These are phyloP conservation scores for Pelosia muscerda DNA, from an alignment of 2,888 invertebrate species.

Conservation along the genomic window DNA sequence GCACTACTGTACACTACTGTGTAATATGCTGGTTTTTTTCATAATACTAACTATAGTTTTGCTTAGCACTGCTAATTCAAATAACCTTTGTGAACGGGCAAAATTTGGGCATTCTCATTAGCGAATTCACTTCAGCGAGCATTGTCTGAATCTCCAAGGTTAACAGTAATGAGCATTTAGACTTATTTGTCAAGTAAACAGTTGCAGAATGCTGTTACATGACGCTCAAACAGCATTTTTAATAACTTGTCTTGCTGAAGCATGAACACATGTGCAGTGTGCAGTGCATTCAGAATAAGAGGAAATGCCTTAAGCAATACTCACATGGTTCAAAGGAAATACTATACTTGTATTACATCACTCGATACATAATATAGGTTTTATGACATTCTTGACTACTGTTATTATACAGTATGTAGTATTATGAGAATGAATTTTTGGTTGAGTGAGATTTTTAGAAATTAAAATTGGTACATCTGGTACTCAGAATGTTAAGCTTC, in stretches of 20 bases:
- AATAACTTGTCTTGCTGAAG: not conserved
- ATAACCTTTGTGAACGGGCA: conserved; percentile 17
- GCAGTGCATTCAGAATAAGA: conserved; percentile 6
- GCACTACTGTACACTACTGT: no score
- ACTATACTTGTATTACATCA: not conserved
- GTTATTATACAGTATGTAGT: not conserved
- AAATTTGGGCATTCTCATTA: conserved; percentile 28
- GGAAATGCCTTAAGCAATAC: conserved; percentile 29
- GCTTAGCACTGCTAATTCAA: not conserved
- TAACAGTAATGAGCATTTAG: conserved; percentile 26
- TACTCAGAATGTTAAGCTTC: no score
- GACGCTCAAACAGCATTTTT: conserved; percentile 34
- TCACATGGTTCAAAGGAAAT: not conserved
- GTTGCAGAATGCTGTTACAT: conserved; percentile 26
- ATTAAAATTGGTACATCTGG: not conserved
- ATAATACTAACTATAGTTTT: no score
- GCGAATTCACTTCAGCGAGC: conserved; percentile 25
- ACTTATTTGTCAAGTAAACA: conserved; percentile 33
- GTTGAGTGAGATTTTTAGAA: no score
- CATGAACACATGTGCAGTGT: not conserved
- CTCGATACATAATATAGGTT: not conserved
- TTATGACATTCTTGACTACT: not conserved
- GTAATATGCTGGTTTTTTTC: no score
- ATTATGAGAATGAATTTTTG: no score
- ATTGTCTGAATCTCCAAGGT: conserved; percentile 39